Base-by-base conservation (phyloP, 2,113 vertebrate species). In the Onychorhynchus coronatus region DNA sequence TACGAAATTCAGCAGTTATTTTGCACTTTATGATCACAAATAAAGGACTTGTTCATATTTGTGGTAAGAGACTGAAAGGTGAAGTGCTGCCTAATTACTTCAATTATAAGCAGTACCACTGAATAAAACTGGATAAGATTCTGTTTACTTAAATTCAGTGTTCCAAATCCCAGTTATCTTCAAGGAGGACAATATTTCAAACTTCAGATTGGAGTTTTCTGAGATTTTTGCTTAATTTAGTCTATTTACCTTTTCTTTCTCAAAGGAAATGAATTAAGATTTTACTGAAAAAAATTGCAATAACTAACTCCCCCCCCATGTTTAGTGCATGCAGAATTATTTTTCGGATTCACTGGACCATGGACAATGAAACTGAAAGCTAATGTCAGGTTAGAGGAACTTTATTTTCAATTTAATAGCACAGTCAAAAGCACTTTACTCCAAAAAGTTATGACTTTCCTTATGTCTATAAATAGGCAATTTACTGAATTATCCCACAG, bases 381-480 rank as follows among this genome's bases (percentile, higher is more conserved):
- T 37, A 81, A 55, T 12, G 52, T 86, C 65, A 87, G 50, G 31
- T 97, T 90, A 71, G 22, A 62, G 78, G 76, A 92, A 86, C 71
- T 44, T 79, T 76, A 77, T 93, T 95, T 95, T 92, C 94, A 87
- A 96, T 92, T 93, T 89, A 93, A 93, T 59, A 88, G 85, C 90
- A 96, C 67, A 96, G 52, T 85, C 76, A 90, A 83, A 97, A 94
- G 52, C 87, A 77, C 46, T 94, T 92, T 59, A 82, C 47, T 88
- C 49, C 72, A 56, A 80, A 95, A 85, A 96, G 67, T 67, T 52
- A 94, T 0, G 2, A 86, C 74, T 86, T 96, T 75, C 50, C 85
- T 96, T 95, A 97, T 91, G 35, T 47, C 95, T 92, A 96, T 96
- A 97, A 97, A 97, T 85, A 97, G 91, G 66, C 87, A 95, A 68